Percentiles rank a stretch among this genome's conserved stretches.
Evolutionary conservation across 2,888 invertebrate species (phyloP).

Genomic region (Dynastes maya): DNA sequence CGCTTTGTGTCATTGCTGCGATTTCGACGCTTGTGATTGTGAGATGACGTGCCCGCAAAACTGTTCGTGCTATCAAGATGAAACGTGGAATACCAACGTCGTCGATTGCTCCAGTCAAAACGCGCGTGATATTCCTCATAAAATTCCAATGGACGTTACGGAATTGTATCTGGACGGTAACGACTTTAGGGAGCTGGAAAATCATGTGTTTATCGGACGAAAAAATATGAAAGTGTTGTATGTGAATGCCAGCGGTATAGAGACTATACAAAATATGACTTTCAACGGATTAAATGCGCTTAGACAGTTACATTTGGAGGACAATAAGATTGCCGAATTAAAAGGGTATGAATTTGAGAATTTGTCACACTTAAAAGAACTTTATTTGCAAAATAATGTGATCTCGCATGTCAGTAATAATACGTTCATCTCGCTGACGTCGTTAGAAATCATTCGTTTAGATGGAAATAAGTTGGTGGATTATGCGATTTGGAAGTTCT

Average conservation of each 20-base stretch:
- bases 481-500: slow-evolving; percentile 86
- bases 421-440: slow-evolving; percentile 84
- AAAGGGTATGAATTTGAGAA: slow-evolving; percentile 91
- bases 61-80: slow-evolving; percentile 96
- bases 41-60: slow-evolving; percentile 96
- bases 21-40: slow-evolving; percentile 96
- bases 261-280: slow-evolving; percentile 91
- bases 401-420: slow-evolving; percentile 85
- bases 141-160: slow-evolving; percentile 95
- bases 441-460: slow-evolving; percentile 84
- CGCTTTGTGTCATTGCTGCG: slow-evolving; percentile 95
- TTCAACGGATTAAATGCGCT: slow-evolving; percentile 88
- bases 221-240: slow-evolving; percentile 90
- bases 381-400: slow-evolving; percentile 89
- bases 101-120: slow-evolving; percentile 91
- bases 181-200: slow-evolving; percentile 86
- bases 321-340: slow-evolving; percentile 85
- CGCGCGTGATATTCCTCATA: slow-evolving; percentile 84
- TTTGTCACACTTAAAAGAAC: slow-evolving; percentile 83
- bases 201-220: slow-evolving; percentile 91
- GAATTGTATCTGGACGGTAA: slow-evolving; percentile 95
- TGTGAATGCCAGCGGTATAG: slow-evolving; percentile 88
- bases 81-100: slow-evolving; percentile 93
- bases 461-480: slow-evolving; percentile 88
- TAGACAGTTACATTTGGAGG: slow-evolving; percentile 87